Conservation (phyloP, 1,140 invertebrate genomes). For the Lordiphosa mommai region DNA sequence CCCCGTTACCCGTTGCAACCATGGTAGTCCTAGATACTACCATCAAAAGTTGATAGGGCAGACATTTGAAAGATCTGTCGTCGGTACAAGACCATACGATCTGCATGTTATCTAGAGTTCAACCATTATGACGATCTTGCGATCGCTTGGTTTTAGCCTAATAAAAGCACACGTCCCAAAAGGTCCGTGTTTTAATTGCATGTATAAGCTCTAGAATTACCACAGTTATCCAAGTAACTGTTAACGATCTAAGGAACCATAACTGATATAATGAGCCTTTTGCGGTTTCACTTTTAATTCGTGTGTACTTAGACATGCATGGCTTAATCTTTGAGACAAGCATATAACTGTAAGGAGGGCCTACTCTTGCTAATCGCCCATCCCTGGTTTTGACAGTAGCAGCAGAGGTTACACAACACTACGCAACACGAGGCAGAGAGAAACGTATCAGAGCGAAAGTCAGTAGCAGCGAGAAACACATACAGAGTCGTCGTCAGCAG, state of each 20-base stretch:
- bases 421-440: too few relatives aligned
- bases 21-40: constrained; percentile 87
- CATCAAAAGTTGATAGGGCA: constrained; percentile 93
- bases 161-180: constrained; percentile 86
- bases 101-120: constrained; percentile 90
- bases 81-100: constrained; percentile 87
- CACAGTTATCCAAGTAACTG: constrained; percentile 93
- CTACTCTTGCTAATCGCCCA: too few relatives aligned
- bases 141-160: constrained; percentile 81
- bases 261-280: constrained; percentile 91
- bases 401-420: too few relatives aligned
- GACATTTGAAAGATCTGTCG: constrained; percentile 92
- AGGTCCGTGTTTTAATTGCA: constrained; percentile 86
- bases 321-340: constrained; percentile 83
- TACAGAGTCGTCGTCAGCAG: too few relatives aligned
- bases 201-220: constrained; percentile 93
- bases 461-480: too few relatives aligned
- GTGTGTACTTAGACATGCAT: constrained; percentile 89
- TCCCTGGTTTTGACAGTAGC: too few relatives aligned
- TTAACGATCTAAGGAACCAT: constrained; percentile 86
- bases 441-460: too few relatives aligned
- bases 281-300: constrained; percentile 86
- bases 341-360: too few relatives aligned
- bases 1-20: constrained; percentile 89
- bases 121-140: constrained; percentile 83